Evolutionary conservation across 2,888 invertebrate species (phyloP).

Genomic region (Epirrhoe alternata): DNA sequence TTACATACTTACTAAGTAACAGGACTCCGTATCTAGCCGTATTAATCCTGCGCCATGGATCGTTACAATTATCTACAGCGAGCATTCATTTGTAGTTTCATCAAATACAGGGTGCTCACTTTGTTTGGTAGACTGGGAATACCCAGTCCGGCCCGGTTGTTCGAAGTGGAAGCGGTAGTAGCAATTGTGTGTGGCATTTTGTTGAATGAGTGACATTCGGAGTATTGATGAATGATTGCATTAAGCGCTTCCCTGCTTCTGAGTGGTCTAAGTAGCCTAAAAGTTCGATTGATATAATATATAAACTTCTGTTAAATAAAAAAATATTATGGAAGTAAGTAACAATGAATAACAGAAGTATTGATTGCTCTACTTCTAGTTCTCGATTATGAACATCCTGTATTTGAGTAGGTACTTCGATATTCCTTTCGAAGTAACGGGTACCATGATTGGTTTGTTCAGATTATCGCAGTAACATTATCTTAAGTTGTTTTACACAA

Average conservation of each 20-base stretch:
- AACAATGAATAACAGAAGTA: too few species aligned
- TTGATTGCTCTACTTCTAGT: slow-evolving; percentile 3
- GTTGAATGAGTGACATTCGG: too few species aligned
- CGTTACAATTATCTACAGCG: slow-evolving; percentile 69
- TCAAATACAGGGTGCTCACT: slow-evolving; percentile 24
- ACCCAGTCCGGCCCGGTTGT: too few species aligned
- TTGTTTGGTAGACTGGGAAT: too few species aligned
- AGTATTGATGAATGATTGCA: too few species aligned
- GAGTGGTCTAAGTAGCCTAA: too few species aligned
- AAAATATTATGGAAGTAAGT: too few species aligned
- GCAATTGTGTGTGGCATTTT: too few species aligned
- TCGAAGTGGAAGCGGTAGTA: too few species aligned
- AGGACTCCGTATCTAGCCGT: slow-evolving; percentile 64
- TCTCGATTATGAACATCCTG: slow-evolving; percentile 24
- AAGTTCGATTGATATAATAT: too few species aligned
- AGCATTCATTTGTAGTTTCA: slow-evolving; percentile 64
- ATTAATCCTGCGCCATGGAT: slow-evolving; percentile 70
- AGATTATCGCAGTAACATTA: slow-evolving; percentile 48
- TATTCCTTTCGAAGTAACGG: slow-evolving; percentile 54
- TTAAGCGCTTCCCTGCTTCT: too few species aligned
- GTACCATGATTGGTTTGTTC: slow-evolving; percentile 51
- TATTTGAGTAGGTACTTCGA: slow-evolving; percentile 22
- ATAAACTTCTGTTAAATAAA: too few species aligned
- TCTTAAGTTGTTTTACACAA: slow-evolving; percentile 45
- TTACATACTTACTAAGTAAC: slow-evolving; percentile 76